These are phyloP conservation scores for Amblyornis subalaris DNA, from an alignment of 2,113 vertebrate species.

Conservation along the genomic window DNA sequence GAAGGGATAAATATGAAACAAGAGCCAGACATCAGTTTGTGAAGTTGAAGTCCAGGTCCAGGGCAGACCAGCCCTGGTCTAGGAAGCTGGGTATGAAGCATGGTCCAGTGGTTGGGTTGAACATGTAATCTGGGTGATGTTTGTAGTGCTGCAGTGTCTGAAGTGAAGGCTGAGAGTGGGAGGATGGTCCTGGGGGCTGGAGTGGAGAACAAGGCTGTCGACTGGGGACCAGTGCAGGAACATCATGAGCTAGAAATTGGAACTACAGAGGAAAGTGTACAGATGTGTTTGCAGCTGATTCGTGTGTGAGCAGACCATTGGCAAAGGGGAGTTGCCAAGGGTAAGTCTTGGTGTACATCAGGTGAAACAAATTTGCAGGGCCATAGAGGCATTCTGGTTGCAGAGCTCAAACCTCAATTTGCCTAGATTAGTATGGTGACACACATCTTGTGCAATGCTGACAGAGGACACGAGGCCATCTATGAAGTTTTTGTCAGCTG, in stretches of 20 bases:
- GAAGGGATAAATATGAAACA: not conserved
- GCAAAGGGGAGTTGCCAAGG: not conserved
- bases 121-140: not conserved
- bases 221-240: not conserved
- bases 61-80: not conserved
- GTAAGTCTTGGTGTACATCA: accelerated
- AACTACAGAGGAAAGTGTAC: not conserved
- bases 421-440: not conserved
- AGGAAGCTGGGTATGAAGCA: not conserved
- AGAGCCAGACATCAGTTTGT: not conserved
- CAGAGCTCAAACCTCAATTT: not conserved
- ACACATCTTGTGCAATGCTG: not conserved
- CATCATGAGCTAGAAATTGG: not conserved
- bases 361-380: not conserved
- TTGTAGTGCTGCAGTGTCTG: not conserved
- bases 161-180: not conserved
- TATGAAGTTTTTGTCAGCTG: not conserved
- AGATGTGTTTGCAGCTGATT: not conserved
- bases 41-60: not conserved
- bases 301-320: not conserved
- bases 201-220: not conserved
- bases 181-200: not conserved
- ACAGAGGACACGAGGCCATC: not conserved
- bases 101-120: not conserved
- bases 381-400: accelerated